Evolutionary conservation across 2,113 vertebrate genomes (phyloP), one percentile per base, ranked within the genome.

Genomic region (Pygoscelis adeliae): DNA sequence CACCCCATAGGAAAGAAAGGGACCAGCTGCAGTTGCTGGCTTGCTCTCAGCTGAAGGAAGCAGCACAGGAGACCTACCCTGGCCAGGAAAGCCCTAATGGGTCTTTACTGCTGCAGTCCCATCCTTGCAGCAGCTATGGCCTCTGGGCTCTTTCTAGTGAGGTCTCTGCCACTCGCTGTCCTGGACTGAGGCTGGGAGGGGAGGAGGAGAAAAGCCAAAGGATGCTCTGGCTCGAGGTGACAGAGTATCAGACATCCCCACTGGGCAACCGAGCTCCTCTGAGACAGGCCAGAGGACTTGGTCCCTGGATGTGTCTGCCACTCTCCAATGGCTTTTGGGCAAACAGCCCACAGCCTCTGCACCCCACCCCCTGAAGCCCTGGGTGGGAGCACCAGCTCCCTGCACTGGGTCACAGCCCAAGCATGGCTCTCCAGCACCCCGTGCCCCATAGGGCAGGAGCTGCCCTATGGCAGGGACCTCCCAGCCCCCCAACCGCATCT

Each of bases 401-500:
- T 2, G 0, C 2, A 2, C 71, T 32, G 27, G 59, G 10, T 47
- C 5, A 0, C 19, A 29, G 42, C 13, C 26, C 62, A 63, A 18
- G 38, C 10, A 18, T 6, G 13, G 38, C 22, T 89, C 47, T 72
- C 66, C 29, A 29, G 40, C 32, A 61, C 13, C 13, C 25, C 10
- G 13, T 13, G 32, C 18, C 19, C 27, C 15, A 4, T 63, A 71
- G 17, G 12, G 16, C n/a, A 72, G 74, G 30, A 85, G n/a, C 15
- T 78, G 36, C 36, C 27, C 71, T 47, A 42, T 0, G 3, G n/a
- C 4, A 5, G 13, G 34, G 23, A 15, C 46, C 38, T 50, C 25
- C 32, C 4, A 2, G 36, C 26, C 34, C 30, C 11, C 7, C 1
- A 1, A 8, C 26, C 3, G 1, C 19, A 3, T 38, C 15, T 63